Base-by-base conservation (phyloP, 1,140 invertebrate genomes). In the Drosophila littoralis region DNA sequence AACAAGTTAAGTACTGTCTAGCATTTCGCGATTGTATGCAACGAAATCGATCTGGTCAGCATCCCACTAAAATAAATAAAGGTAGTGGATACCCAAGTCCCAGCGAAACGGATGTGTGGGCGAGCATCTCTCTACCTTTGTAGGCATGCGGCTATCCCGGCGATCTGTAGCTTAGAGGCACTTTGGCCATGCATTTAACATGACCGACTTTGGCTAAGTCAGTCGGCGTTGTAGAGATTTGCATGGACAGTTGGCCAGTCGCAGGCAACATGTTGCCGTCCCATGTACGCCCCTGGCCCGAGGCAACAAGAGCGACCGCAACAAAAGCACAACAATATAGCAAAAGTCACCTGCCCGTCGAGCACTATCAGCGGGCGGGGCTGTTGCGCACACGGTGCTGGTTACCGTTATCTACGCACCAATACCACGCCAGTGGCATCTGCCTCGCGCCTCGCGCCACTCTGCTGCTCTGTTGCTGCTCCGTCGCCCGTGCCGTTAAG, bases 181-280 rank as follows among this genome's bases (percentile, higher is more conserved):
- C 36, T 61, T 68, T 51, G 22, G 9, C 48, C 6, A 35, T 70
- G 17, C 48, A 71, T 78, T 66, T 57, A 40, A 33, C 40, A 60
- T 45, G 17, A 22, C 13, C 8, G 48, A 43, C 38, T 57, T 48
- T 9, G 32, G 13, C n/a, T 46, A 71, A 66, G 32, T 46, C 43
- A 10, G 17, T 63, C 35, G 42, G 15, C 46, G 52, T 74, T 73
- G 45, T 7, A 17, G 38, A 66, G 55, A 60, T 64, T 12, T 28
- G 63, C 12, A 5, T 10, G 9, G 10, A 1, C 36, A 38, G 3
- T 38, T 38, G 3, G 36, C 36, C 3, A 3, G 36, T 38, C 9
- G 28, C 50, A 36, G 15, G 51, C 72, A 78, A 78, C 72, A 78
- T 78, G 76, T 78, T 75, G 76, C 72, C 17, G 36, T 33, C 28